These are phyloP conservation scores for Melanotus villosus DNA, from an alignment of 2,888 invertebrate genomes.

Conservation along the genomic window DNA sequence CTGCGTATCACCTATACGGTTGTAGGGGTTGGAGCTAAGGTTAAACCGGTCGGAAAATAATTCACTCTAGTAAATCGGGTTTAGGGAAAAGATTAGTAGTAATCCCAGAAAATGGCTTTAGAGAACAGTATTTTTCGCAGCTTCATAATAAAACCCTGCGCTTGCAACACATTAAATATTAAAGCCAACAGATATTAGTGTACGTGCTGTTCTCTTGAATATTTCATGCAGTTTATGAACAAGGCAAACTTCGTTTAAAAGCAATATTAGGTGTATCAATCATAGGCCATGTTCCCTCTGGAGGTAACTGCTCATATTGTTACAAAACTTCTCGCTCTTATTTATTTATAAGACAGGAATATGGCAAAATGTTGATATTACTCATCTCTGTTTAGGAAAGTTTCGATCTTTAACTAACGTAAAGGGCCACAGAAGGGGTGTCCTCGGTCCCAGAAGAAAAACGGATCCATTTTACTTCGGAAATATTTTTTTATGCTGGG, in stretches of 20 bases:
- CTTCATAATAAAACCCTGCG: slow-evolving; percentile 56
- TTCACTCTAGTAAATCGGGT: slow-evolving; percentile 60
- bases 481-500: slow-evolving; percentile 17
- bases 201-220: slow-evolving; percentile 52
- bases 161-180: slow-evolving; percentile 60
- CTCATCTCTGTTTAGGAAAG: background rate
- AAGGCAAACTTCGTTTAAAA: slow-evolving; percentile 50
- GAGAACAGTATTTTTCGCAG: slow-evolving; percentile 58
- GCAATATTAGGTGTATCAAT: slow-evolving; percentile 51
- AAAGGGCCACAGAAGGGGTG: too few relatives aligned
- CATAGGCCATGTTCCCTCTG: slow-evolving; percentile 43
- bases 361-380: slow-evolving; percentile 15
- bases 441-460: too few relatives aligned
- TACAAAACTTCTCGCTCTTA: slow-evolving; percentile 27
- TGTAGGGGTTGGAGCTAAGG: slow-evolving; percentile 52
- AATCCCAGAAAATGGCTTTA: slow-evolving; percentile 63
- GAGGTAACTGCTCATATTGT: slow-evolving; percentile 31
- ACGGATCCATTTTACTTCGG: background rate
- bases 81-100: slow-evolving; percentile 62
- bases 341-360: slow-evolving; percentile 32
- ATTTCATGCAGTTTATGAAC: slow-evolving; percentile 52
- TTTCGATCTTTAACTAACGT: too few relatives aligned
- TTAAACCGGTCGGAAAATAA: slow-evolving; percentile 59
- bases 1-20: slow-evolving; percentile 40
- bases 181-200: slow-evolving; percentile 59